Evolutionary conservation across 2,888 invertebrate species (phyloP).

Genomic region (Cristatella mucedo): DNA sequence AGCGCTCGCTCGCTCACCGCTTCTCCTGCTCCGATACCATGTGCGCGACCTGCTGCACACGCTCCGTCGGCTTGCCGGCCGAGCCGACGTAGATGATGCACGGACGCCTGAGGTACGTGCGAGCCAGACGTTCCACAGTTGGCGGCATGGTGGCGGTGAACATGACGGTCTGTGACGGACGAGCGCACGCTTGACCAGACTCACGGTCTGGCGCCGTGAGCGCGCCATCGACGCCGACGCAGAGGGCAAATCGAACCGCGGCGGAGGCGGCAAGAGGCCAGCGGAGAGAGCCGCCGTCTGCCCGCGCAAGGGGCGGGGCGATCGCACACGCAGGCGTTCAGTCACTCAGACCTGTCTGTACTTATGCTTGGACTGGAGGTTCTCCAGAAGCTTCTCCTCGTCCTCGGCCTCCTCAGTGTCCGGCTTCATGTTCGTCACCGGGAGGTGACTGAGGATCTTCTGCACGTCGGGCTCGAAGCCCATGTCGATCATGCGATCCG

Average conservation of each 20-base stretch:
- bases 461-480: slow-evolving; percentile 94
- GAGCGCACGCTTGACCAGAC: slow-evolving; percentile 12
- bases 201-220: too few species aligned
- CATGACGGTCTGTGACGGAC: slow-evolving; percentile 71
- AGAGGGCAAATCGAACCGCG: too few species aligned
- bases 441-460: slow-evolving; percentile 91
- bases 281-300: too few species aligned
- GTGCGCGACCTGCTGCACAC: slow-evolving; percentile 90
- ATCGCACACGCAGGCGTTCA: not conserved
- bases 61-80: slow-evolving; percentile 86
- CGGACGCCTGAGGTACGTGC: slow-evolving; percentile 81
- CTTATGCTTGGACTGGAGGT: slow-evolving; percentile 88
- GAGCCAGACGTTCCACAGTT: slow-evolving; percentile 84
- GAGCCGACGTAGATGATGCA: slow-evolving; percentile 95
- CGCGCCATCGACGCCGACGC: too few species aligned
- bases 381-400: slow-evolving; percentile 68
- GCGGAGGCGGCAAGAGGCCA: slow-evolving; percentile 1
- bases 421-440: slow-evolving; percentile 91
- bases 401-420: slow-evolving; percentile 97
- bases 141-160: slow-evolving; percentile 99
- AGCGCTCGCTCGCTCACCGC: slow-evolving; percentile 40
- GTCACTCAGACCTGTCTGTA: slow-evolving; percentile 69
- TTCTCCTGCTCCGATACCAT: slow-evolving; percentile 91
- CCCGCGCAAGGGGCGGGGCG: too few species aligned
- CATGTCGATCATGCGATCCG: slow-evolving; percentile 99